Evolutionary conservation across 1,140 invertebrate species (phyloP).

Genomic region (Diabrotica virgifera): DNA sequence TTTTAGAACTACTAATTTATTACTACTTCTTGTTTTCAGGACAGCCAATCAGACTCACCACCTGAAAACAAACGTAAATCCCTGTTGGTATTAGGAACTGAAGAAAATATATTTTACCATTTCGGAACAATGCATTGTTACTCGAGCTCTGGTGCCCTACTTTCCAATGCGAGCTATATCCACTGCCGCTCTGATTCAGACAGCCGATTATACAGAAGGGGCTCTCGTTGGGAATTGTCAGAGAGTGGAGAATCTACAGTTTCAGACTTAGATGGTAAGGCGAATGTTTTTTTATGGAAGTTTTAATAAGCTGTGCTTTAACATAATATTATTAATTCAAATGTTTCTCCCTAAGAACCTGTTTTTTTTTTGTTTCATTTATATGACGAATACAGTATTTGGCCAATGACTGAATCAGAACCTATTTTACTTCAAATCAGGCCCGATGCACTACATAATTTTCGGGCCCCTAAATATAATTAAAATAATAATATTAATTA

Average conservation of each 20-base stretch:
- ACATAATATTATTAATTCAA: too few species aligned
- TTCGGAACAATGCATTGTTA: conserved; percentile 39
- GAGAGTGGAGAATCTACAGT: conserved; percentile 47
- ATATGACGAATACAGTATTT: too few species aligned
- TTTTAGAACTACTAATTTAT: neutral
- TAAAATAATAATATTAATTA: too few species aligned
- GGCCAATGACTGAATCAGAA: too few species aligned
- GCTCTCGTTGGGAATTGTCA: conserved; percentile 34
- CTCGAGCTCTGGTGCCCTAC: conserved; percentile 24
- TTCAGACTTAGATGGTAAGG: conserved; percentile 43
- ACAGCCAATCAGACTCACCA: neutral
- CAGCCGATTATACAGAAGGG: conserved; percentile 41
- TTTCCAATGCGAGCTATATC: conserved; percentile 34
- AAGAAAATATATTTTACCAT: conserved; percentile 1
- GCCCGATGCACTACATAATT: too few species aligned
- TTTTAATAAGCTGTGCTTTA: too few species aligned
- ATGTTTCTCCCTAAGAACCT: too few species aligned
- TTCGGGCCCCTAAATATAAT: too few species aligned
- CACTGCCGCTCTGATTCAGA: conserved; percentile 47
- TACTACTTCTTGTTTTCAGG: neutral
- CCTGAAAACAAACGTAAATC: neutral
- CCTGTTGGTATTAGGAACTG: neutral
- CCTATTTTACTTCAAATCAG: too few species aligned
- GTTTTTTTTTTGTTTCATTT: too few species aligned
- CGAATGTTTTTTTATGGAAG: too few species aligned